These are phyloP conservation scores for Philaenus spumarius DNA, from an alignment of 1,140 invertebrate genomes.

Conservation along the genomic window DNA sequence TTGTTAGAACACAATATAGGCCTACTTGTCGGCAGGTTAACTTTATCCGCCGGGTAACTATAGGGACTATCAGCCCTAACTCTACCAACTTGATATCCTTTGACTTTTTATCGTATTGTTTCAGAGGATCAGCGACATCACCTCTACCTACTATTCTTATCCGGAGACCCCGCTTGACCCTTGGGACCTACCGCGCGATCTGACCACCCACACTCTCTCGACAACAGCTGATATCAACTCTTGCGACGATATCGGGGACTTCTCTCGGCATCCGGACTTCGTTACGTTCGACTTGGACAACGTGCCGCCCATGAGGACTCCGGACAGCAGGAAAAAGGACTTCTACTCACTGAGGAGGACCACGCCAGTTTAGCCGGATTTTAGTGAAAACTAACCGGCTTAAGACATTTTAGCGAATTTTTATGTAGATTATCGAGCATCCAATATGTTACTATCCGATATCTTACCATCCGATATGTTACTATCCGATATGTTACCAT, in stretches of 20 bases:
- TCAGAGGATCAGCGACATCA: slow-evolving; percentile 24
- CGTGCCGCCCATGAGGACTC: slow-evolving; percentile 38
- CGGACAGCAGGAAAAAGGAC: slow-evolving; percentile 36
- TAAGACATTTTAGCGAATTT: no score
- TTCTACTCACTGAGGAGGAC: slow-evolving; percentile 44
- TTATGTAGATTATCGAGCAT: no score
- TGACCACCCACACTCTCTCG: slow-evolving; percentile 47
- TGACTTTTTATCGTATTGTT: background rate
- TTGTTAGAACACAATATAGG: no score
- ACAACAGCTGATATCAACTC: slow-evolving; percentile 47
- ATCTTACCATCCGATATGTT: no score
- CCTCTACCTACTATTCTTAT: slow-evolving; percentile 23
- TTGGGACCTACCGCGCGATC: slow-evolving; percentile 39
- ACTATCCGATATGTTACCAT: no score
- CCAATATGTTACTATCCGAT: no score
- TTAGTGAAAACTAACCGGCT: no score
- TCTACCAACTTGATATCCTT: background rate
- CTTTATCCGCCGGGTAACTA: no score
- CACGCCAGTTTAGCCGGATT: slow-evolving; percentile 42
- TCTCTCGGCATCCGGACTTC: slow-evolving; percentile 36
- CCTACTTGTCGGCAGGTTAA: no score
- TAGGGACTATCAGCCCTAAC: no score
- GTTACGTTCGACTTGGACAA: slow-evolving; percentile 44
- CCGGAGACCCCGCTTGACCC: slow-evolving; percentile 25
- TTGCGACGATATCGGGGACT: slow-evolving; percentile 36